These are phyloP conservation scores for Rachycentron canadum DNA, from an alignment of 2,797 vertebrate species.

Conservation along the genomic window DNA sequence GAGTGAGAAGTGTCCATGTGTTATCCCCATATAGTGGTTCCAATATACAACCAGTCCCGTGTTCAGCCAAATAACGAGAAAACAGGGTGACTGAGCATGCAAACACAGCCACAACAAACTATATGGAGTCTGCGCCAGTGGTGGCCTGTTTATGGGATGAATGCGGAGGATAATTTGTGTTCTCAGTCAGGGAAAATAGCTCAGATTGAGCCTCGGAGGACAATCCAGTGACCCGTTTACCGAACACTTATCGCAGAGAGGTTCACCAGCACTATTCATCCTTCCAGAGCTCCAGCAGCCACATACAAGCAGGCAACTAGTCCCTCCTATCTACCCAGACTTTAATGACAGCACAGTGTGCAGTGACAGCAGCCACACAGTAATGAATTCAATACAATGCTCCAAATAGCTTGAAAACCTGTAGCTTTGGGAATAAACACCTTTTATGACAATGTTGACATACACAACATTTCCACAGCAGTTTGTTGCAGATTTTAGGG, in stretches of 20 bases:
- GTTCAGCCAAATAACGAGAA: slow-evolving; percentile 54
- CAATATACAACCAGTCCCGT: slow-evolving; percentile 33
- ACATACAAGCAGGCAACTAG: slow-evolving; percentile 57
- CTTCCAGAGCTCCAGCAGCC: slow-evolving; percentile 67
- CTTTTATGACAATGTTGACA: slow-evolving; percentile 32
- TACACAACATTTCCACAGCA: slow-evolving; percentile 40
- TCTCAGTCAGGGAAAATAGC: slow-evolving; percentile 80
- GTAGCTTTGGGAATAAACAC: slow-evolving; percentile 30
- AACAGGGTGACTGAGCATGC: slow-evolving; percentile 45
- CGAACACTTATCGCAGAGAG: slow-evolving; percentile 82
- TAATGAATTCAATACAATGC: slow-evolving; percentile 65
- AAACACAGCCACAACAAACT: slow-evolving; percentile 66
- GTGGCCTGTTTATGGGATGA: slow-evolving; percentile 79
- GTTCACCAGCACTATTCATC: slow-evolving; percentile 75
- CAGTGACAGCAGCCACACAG: slow-evolving; percentile 60
- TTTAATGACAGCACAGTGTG: slow-evolving; percentile 69
- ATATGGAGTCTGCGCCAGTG: slow-evolving; percentile 60
- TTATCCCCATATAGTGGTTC: slow-evolving; percentile 51
- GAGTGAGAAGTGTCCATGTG: slow-evolving; percentile 40
- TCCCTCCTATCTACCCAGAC: slow-evolving; percentile 66
- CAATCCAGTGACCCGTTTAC: slow-evolving; percentile 82
- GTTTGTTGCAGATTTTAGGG: slow-evolving; percentile 33
- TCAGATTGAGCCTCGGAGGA: slow-evolving; percentile 77
- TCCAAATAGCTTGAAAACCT: slow-evolving; percentile 44
- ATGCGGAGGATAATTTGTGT: slow-evolving; percentile 79